Evolutionary conservation across 2,113 vertebrate genomes (phyloP), one percentile per base, ranked within the genome.

Genomic region (Anolis sagrei): DNA sequence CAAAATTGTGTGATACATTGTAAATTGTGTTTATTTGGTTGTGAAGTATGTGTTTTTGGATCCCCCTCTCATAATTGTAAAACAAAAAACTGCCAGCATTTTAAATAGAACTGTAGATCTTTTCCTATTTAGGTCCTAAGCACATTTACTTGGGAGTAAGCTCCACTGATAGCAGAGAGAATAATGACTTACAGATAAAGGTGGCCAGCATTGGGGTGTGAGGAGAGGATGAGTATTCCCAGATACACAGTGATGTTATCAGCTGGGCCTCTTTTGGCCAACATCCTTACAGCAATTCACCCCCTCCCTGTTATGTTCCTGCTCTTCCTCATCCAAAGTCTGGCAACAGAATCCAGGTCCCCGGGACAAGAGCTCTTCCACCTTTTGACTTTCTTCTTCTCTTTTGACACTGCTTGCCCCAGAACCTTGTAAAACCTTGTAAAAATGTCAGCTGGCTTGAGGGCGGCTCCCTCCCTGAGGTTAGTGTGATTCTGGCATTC

Each of bases 391-490:
- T 58, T 70, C 78, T 81, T 64, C 77, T 81, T 75, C 61, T 86
- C 69, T 81, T 69, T 81, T 86, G 70, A 81, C 70, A 51, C 25
- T 75, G 69, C 29, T 19, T 86, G 70, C 58, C 58, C 23, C 48
- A 48, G 58, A 81, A 32, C 84, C 69, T 81, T 86, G 81, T 75
- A 86, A 61, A 86, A 51, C 61, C 69, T 86, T 86, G 84, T 86
- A 86, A 86, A 86, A 81, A 86, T 75, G 70, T 81, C 78, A 81
- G 16, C 72, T 81, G 58, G 78, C 70, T 80, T 80, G 69, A 86
- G 84, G 84, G 69, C 44, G 14, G 44, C 29, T 83, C 27, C 70
- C 19, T 48, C 82, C 58, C 39, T 48, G 58, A 70, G 66, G 48
- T 48, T 51, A 32, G 39, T 36, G n/a, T 64, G 27, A 54, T 48